Base-by-base conservation (phyloP, 2,113 vertebrate species). In the Hucho hucho region DNA sequence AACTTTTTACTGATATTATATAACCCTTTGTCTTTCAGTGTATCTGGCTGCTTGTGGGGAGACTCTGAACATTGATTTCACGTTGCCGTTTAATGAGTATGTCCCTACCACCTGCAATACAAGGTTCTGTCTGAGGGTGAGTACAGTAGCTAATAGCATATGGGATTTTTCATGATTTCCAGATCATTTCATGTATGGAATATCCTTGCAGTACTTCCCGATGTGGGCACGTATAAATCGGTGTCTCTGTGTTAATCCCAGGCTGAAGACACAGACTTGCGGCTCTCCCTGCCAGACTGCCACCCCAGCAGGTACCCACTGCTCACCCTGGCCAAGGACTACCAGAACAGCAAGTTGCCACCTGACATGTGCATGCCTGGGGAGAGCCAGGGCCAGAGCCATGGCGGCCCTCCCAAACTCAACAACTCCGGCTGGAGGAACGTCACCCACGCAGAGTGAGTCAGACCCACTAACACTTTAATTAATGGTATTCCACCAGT, bases 21-120 rank as follows among this genome's bases (percentile, higher is more conserved):
- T 32, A 32, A 32, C 3, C 3, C 49, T 66, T 87, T 88, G 65
- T 83, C 75, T 73, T 68, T 25, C 85, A 99, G 98, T 99, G 79
- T 99, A 99, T 92, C 92, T 99, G 65, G 97, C 96, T 87, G 97
- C 97, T 79, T 99, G 98, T 79, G 98, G 98, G 63, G 97, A 99
- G 92, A 99, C 96, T 4, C 80, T 99, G 84, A 98, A 95, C 87
- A 96, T 99, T 84, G 95, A 96, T 88, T 99, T 99, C 89, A 96
- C 94, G 80, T 90, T 99, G 87, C 96, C 98, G 85, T 99, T 99
- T 92, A 95, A 92, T 78, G 97, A 99, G 83, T 99, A 98, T 88
- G 95, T 99, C 92, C 97, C 98, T 67, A 92, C 90, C 77, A 97
- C 92, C 1, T 99, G 98, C 86, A 95, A 93, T 81, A 98, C 96